Conservation (phyloP, 1,140 invertebrate species). For the Brachionus asplanchnoidis region DNA sequence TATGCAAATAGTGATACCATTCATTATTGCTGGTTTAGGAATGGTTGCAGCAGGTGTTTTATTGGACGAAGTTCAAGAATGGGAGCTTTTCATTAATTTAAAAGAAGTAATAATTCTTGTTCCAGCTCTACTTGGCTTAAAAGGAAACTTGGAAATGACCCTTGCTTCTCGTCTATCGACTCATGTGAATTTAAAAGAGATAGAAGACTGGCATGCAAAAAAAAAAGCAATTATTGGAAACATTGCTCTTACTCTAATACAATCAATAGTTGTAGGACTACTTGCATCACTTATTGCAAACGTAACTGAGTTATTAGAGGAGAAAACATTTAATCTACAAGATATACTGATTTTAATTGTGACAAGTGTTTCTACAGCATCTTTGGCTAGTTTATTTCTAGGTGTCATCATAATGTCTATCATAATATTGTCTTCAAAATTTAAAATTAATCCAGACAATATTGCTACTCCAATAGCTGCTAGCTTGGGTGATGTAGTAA, state of each 20-base stretch:
- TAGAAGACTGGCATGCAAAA: constrained; percentile 55
- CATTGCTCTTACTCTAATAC: constrained; percentile 80
- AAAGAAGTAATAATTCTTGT: constrained; percentile 87
- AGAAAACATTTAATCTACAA: constrained; percentile 71
- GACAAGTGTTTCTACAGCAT: constrained; percentile 82
- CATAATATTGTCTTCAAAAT: constrained; percentile 59
- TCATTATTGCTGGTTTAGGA: constrained; percentile 80
- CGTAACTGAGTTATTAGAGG: constrained; percentile 74
- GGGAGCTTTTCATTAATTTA: neutral
- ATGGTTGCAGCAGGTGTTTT: constrained; percentile 83
- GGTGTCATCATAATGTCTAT: constrained; percentile 69
- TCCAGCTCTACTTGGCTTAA: constrained; percentile 85
- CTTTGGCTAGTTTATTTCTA: constrained; percentile 76
- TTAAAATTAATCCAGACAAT: constrained; percentile 89
- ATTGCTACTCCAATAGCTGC: constrained; percentile 93
- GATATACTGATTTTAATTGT: constrained; percentile 80
- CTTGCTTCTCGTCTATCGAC: constrained; percentile 85
- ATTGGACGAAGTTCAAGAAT: neutral
- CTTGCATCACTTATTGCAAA: constrained; percentile 79
- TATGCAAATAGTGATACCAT: constrained; percentile 80
- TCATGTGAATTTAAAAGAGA: constrained; percentile 57
- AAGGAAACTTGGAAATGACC: constrained; percentile 96
- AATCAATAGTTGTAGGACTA: constrained; percentile 86
- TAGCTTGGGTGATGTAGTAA: constrained; percentile 84
- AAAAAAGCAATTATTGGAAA: constrained; percentile 75